A percentile compares a stretch with the other conserved stretches of the same genome.
These are phyloP conservation scores for Ecdyonurus torrentis DNA, from an alignment of 2,888 invertebrate genomes.

Conservation along the genomic window DNA sequence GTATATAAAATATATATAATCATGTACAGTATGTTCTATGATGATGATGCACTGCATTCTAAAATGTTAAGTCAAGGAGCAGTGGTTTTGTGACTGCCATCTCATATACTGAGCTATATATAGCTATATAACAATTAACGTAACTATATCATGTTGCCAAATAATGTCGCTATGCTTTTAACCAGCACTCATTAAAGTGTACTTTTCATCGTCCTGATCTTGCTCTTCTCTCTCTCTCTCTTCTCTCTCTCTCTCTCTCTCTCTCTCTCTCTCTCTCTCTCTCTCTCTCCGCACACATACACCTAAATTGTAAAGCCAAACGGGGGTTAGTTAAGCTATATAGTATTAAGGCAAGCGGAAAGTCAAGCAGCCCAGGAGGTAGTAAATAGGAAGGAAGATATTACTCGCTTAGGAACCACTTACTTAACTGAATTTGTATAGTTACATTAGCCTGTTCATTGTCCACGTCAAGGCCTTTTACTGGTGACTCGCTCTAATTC, in stretches of 20 bases:
- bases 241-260: too few species aligned
- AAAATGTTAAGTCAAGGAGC: too few species aligned
- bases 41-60: too few species aligned
- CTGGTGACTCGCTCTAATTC: neutral
- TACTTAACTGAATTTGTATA: neutral
- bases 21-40: too few species aligned
- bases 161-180: neutral
- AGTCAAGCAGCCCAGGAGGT: neutral
- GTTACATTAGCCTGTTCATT: neutral
- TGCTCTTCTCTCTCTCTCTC: too few species aligned
- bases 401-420: neutral
- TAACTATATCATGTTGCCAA: neutral
- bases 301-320: too few species aligned
- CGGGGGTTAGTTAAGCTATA: too few species aligned
- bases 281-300: too few species aligned
- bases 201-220: too few species aligned
- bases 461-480: neutral
- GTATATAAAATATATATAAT: too few species aligned
- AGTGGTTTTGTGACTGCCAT: neutral
- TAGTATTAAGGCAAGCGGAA: too few species aligned
- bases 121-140: neutral
- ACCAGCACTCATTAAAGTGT: neutral
- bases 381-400: neutral
- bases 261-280: too few species aligned
- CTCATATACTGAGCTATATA: neutral